A percentile compares a stretch with the other conserved stretches of the same genome.
Conservation (phyloP, 2,888 invertebrate species). For the Lysandra bellargus region DNA sequence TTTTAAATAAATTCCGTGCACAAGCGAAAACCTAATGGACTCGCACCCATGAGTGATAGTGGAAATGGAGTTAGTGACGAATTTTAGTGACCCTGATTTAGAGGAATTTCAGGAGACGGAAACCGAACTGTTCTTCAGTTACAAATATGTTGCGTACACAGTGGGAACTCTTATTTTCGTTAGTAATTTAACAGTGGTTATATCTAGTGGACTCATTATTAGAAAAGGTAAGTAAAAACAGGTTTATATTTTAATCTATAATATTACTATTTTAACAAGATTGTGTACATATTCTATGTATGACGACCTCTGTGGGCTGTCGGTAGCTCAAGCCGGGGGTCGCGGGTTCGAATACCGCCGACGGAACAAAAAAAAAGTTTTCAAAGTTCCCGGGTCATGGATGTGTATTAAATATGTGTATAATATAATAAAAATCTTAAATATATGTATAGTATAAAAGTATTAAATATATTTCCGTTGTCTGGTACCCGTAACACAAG, state of each 20-base stretch:
- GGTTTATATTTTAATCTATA: not conserved
- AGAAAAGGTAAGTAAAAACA: constrained; percentile 73
- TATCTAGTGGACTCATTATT: constrained; percentile 84
- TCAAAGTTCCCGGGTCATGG: too few relatives aligned
- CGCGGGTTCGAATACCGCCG: too few relatives aligned
- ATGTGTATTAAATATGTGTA: too few relatives aligned
- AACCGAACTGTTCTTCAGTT: constrained; percentile 68
- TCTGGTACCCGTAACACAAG: too few relatives aligned
- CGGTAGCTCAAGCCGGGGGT: too few relatives aligned
- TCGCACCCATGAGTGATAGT: not conserved
- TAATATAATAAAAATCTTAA: too few relatives aligned
- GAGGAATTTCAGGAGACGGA: constrained; percentile 61
- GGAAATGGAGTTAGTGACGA: not conserved
- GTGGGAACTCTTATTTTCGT: constrained; percentile 79
- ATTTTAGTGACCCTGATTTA: constrained; percentile 34
- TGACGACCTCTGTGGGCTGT: too few relatives aligned
- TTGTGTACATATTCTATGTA: not conserved
- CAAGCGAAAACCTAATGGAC: not conserved
- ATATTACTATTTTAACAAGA: not conserved
- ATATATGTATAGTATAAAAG: too few relatives aligned
- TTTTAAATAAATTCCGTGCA: not conserved
- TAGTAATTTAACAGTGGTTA: constrained; percentile 82
- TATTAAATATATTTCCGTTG: too few relatives aligned
- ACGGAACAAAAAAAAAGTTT: too few relatives aligned
- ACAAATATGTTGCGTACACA: constrained; percentile 78